Conservation (phyloP, 1,140 invertebrate genomes). For the Ceratina japonica region DNA sequence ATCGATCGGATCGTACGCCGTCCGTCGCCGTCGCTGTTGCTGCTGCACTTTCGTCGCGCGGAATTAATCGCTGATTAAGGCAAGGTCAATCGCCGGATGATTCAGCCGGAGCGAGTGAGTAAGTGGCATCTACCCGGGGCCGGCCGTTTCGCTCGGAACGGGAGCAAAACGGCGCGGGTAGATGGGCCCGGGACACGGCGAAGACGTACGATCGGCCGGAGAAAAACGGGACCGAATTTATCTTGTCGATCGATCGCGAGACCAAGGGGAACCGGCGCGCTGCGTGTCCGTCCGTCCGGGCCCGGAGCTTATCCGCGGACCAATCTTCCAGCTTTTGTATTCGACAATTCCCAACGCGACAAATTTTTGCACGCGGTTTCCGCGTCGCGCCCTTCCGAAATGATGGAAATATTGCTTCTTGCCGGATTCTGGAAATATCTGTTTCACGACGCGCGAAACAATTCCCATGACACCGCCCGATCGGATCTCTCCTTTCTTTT, state of each 20-base stretch:
- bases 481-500: not conserved
- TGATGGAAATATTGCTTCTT: slow-evolving; percentile 22
- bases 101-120: slow-evolving; percentile 52
- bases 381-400: not conserved
- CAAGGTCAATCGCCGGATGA: slow-evolving; percentile 62
- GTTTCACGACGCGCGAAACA: not conserved
- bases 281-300: not conserved
- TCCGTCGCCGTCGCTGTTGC: no score
- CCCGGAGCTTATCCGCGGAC: slow-evolving; percentile 13
- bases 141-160: not conserved
- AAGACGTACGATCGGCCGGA: slow-evolving; percentile 37
- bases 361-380: slow-evolving; percentile 39
- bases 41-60: slow-evolving; percentile 71
- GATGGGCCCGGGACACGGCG: slow-evolving; percentile 24
- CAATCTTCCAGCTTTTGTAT: slow-evolving; percentile 30
- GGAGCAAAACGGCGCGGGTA: not conserved
- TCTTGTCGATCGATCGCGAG: slow-evolving; percentile 45
- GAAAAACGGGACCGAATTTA: slow-evolving; percentile 54
- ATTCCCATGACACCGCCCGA: not conserved
- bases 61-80: slow-evolving; percentile 77
- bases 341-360: slow-evolving; percentile 32
- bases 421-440: not conserved
- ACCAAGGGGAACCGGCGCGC: not conserved
- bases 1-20: slow-evolving; percentile 42
- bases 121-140: slow-evolving; percentile 47